Conservation (phyloP, 2,888 invertebrate species). For the Cacoxenus indagator region DNA sequence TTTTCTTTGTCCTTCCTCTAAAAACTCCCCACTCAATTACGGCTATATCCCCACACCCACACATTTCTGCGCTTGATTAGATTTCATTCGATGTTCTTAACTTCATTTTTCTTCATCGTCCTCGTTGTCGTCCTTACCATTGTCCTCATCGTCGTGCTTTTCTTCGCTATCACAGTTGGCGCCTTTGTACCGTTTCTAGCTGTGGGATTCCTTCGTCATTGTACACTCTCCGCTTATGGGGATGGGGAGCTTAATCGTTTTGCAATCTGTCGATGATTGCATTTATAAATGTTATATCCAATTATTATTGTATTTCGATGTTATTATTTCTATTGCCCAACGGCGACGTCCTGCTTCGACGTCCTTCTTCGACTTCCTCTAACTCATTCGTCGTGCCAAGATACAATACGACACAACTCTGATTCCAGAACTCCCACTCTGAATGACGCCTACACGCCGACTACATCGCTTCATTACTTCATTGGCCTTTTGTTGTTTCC, state of each 20-base stretch:
- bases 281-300: constrained; percentile 67
- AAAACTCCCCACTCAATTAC: background rate
- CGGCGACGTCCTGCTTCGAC: background rate
- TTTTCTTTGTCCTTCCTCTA: background rate
- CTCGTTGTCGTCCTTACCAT: constrained; percentile 23
- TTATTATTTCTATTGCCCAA: constrained; percentile 15
- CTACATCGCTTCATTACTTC: background rate
- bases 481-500: constrained; percentile 46
- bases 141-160: background rate
- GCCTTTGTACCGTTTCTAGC: background rate
- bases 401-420: too few species aligned
- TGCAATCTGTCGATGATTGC: constrained; percentile 68
- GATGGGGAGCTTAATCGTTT: constrained; percentile 61
- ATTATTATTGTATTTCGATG: constrained; percentile 43
- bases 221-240: constrained; percentile 32
- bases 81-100: constrained; percentile 34
- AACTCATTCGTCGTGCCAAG: too few species aligned
- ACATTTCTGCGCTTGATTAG: constrained; percentile 44
- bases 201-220: background rate
- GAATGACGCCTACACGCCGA: too few species aligned
- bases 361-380: too few species aligned
- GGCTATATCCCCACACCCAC: background rate
- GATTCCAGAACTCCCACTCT: too few species aligned
- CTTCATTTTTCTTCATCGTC: constrained; percentile 21
- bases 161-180: too few species aligned